Conservation (phyloP, 2,888 invertebrate genomes). For the Ichneumon xanthorius region DNA sequence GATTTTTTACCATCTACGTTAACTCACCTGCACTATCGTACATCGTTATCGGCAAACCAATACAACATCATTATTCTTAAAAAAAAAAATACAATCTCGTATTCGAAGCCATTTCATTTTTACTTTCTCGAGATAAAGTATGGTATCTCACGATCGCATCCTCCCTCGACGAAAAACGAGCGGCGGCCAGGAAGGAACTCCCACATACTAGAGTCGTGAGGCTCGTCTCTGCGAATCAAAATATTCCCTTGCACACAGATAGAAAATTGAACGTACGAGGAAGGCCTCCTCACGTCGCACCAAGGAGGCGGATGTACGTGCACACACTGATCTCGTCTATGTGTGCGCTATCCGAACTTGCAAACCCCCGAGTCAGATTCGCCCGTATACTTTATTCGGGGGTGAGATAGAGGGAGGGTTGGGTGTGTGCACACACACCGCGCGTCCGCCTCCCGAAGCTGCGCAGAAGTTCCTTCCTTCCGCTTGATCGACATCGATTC, state of each 20-base stretch:
- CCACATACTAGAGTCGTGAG: slow-evolving; percentile 59
- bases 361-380: slow-evolving; percentile 57
- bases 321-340: slow-evolving; percentile 14
- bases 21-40: not conserved
- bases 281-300: slow-evolving; percentile 34
- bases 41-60: not conserved
- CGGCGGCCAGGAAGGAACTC: slow-evolving; percentile 43
- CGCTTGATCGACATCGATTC: slow-evolving; percentile 83
- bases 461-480: slow-evolving; percentile 82
- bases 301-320: slow-evolving; percentile 46
- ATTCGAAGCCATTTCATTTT: slow-evolving; percentile 29
- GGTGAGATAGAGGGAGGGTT: slow-evolving; percentile 65
- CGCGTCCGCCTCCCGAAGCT: slow-evolving; percentile 74
- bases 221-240: slow-evolving; percentile 66
- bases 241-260: slow-evolving; percentile 51
- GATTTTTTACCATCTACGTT: not conserved
- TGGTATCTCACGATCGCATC: not conserved
- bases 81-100: not conserved
- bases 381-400: slow-evolving; percentile 65
- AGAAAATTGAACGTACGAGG: slow-evolving; percentile 45
- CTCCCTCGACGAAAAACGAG: slow-evolving; percentile 21
- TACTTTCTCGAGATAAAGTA: not conserved
- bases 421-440: slow-evolving; percentile 74
- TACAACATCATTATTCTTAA: not conserved
- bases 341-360: slow-evolving; percentile 43